Evolutionary conservation across 2,113 vertebrate genomes (phyloP), one percentile per base, ranked within the genome.

Genomic region (Amblyornis subalaris): DNA sequence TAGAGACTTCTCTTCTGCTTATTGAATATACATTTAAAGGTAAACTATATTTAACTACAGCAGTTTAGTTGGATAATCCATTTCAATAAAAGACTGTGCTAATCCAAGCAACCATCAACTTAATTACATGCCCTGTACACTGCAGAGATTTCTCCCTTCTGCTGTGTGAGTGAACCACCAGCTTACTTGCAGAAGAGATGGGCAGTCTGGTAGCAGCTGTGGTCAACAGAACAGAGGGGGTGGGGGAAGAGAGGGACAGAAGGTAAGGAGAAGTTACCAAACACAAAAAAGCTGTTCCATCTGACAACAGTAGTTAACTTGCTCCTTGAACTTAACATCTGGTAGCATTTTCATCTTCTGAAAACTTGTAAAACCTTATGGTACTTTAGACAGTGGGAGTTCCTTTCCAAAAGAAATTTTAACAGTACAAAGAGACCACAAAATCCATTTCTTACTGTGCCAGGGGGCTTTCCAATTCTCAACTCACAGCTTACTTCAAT

Each of bases 321-420:
- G 65, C 89, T 97, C 67, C 95, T 88, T 96, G 96, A 94, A 96
- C 95, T 93, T 90, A 91, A 97, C 97, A 98, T 98, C 97, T 98
- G 97, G 96, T 89, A 97, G 91, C 95, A 95, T 96, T 98, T 98
- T 98, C 95, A 97, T 97, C 97, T 97, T 97, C 95, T 94, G 94
- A 94, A 96, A 97, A 97, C 97, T 95, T 97, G 94, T 97, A 96
- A 97, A 98, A 97, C 50, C 70, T 97, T 97, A 96, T 40, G 93
- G 94, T 94, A 73, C 89, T 97, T 96, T 70, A 97, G 96, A 96
- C 94, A 92, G 96, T 87, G 83, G 95, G 96, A 97, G 92, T 91
- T 96, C 42, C 38, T 94, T 96, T 97, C 95, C 96, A 96, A 90
- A 94, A 95, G 94, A 96, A 92, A 93, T 92, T 95, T 96, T 95